Percentiles rank a stretch among this genome's conserved stretches.
Conservation (phyloP, 2,888 invertebrate genomes). For the Plusia festucae region DNA sequence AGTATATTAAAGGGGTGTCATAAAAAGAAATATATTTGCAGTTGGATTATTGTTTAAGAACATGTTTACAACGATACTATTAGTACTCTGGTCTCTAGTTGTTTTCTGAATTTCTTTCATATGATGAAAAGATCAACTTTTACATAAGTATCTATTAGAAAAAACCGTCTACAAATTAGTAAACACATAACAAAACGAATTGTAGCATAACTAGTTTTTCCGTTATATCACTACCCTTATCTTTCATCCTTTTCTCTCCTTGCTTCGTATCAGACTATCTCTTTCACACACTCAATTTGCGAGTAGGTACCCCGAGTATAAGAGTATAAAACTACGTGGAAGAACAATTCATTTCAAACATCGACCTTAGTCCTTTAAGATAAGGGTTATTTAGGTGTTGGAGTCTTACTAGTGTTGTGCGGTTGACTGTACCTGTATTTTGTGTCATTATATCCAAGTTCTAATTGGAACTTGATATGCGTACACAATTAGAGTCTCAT, state of each 20-base stretch:
- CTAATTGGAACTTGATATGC: conserved; percentile 87
- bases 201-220: conserved; percentile 29
- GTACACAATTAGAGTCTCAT: conserved; percentile 81
- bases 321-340: conserved; percentile 6
- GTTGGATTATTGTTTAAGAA: too few species aligned
- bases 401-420: background rate
- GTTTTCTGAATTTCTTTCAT: background rate
- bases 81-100: background rate
- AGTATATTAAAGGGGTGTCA: too few species aligned
- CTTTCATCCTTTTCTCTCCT: conserved; percentile 21
- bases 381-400: background rate
- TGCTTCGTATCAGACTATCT: conserved; percentile 19
- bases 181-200: conserved; percentile 5
- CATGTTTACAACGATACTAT: too few species aligned
- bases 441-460: conserved; percentile 79
- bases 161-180: conserved; percentile 14
- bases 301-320: conserved; percentile 27
- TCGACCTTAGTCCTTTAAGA: background rate
- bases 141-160: conserved; percentile 12
- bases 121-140: background rate
- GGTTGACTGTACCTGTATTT: conserved; percentile 58
- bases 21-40: too few species aligned
- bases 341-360: background rate
- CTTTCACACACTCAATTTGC: conserved; percentile 53
- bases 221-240: conserved; percentile 25